Base-by-base conservation (phyloP, 2,797 vertebrate species). In the Hapalemur alaotrensis region DNA sequence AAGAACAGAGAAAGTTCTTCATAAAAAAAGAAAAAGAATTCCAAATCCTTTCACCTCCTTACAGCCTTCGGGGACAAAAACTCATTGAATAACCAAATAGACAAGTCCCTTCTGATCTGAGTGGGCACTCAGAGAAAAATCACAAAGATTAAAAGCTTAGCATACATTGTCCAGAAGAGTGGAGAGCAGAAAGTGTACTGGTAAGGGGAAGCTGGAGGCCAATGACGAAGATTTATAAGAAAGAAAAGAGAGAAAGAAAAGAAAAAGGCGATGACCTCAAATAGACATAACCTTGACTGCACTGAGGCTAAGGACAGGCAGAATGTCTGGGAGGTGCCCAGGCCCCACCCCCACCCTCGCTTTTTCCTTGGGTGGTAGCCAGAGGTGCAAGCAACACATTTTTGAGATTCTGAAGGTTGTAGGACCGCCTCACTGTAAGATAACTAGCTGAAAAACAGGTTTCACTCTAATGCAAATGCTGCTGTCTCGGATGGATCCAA, bases 1-100 rank as follows among this genome's bases (percentile, higher is more conserved):
- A 84, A 72, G 67, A 92, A 95, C 75, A 95, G 89, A 95, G 92
- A 96, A 88, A 88, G 50, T 63, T 78, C 95, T 92, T 93, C 92
- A 87, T 82, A 15, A 70, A 67, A 67, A 41, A 73, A 61, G 57
- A 93, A 76, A 69, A n/a, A 91, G 13, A 32, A 90, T 88, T 72
- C 28, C 57, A 76, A 91, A 92, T 69, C 70, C 87, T 85, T 80
- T 96, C 28, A 57, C 28, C 52, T 96, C 87, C 89, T 96, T 28
- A 22, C 17, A 83, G 91, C 59, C 7, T 65, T 59, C 4, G 0
- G 48, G 81, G 20, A 85, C 11, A 30, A 96, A 96, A 89, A 59
- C 59, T 87, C 25, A n/a, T 41, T 93, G 78, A 89, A 88, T 95
- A 92, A 81, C 86, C 78, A 85, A 72, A 57, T 3, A 59, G 91